Conservation (phyloP, 2,113 vertebrate species). For the Hystrix brachyura region DNA sequence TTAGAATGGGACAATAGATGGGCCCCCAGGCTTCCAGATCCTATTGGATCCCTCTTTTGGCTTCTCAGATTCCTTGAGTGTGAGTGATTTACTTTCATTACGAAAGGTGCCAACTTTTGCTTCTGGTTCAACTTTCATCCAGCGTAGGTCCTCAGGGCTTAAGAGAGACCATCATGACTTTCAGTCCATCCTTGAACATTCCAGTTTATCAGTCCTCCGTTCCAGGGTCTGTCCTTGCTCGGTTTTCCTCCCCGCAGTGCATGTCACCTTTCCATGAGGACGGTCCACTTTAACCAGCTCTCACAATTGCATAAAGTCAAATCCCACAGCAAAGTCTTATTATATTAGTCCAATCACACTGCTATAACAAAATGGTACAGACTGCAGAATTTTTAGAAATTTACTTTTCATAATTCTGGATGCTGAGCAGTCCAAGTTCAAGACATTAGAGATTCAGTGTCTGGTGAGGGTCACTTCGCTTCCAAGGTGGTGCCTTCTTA, state of each 20-base stretch:
- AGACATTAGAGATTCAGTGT: not conserved
- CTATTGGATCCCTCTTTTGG: not conserved
- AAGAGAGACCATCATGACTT: not conserved
- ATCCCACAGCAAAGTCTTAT: not conserved
- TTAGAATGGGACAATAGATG: not conserved
- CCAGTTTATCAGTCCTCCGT: not conserved
- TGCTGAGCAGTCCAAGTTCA: not conserved
- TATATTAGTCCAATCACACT: not conserved
- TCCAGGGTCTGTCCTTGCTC: not conserved
- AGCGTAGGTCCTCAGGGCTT: not conserved
- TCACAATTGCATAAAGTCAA: not conserved
- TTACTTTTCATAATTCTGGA: not conserved
- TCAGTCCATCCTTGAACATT: rapidly evolving
- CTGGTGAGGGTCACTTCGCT: not conserved
- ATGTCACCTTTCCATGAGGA: not conserved
- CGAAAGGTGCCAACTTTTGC: not conserved
- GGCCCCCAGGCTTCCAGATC: not conserved
- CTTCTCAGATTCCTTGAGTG: not conserved
- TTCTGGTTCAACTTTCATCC: not conserved
- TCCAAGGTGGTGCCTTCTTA: not conserved
- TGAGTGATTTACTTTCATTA: not conserved
- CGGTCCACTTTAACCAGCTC: not conserved
- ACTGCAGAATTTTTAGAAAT: not conserved
- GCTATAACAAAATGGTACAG: not conserved
- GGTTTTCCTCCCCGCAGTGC: not conserved